These are phyloP conservation scores for Tragopan temminckii DNA, from an alignment of 2,797 vertebrate species.

Conservation along the genomic window DNA sequence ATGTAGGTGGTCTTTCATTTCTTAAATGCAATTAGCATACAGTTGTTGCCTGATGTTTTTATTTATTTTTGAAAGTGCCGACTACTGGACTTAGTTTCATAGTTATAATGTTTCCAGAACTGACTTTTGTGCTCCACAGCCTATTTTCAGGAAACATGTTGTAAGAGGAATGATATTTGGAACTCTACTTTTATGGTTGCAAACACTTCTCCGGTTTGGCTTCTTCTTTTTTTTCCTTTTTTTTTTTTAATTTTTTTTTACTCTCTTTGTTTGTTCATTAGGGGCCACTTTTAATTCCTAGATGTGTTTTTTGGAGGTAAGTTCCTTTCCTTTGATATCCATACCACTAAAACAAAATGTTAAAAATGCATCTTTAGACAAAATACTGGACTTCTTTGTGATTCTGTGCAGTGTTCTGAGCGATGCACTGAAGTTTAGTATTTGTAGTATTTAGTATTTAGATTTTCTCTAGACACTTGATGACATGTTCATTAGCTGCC, in stretches of 20 bases:
- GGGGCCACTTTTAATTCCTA: conserved; percentile 55
- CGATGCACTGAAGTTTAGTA: background rate
- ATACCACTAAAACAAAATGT: conserved; percentile 1
- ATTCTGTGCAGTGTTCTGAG: background rate
- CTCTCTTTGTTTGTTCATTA: conserved; percentile 58
- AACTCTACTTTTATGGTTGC: conserved; percentile 51
- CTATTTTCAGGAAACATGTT: conserved; percentile 70
- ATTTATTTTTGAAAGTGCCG: conserved; percentile 65
- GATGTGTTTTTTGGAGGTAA: conserved; percentile 32
- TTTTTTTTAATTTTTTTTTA: conserved; percentile 45
- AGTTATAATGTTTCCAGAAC: conserved; percentile 63
- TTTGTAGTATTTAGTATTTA: conserved; percentile 23
- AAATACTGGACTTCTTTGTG: background rate
- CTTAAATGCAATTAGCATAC: conserved; percentile 69
- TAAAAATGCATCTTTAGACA: background rate
- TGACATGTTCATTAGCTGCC: background rate
- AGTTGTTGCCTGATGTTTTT: conserved; percentile 67
- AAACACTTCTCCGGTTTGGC: conserved; percentile 3
- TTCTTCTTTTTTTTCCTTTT: conserved; percentile 51
- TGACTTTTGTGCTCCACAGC: conserved; percentile 47
- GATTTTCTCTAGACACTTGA: conserved; percentile 16
- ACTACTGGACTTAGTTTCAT: conserved; percentile 64
- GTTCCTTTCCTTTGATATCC: conserved; percentile 43
- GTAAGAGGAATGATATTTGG: conserved; percentile 62
- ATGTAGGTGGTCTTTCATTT: conserved; percentile 46